Evolutionary conservation across 2,888 invertebrate genomes (phyloP).

Genomic region (Lithophane semibrunnea): DNA sequence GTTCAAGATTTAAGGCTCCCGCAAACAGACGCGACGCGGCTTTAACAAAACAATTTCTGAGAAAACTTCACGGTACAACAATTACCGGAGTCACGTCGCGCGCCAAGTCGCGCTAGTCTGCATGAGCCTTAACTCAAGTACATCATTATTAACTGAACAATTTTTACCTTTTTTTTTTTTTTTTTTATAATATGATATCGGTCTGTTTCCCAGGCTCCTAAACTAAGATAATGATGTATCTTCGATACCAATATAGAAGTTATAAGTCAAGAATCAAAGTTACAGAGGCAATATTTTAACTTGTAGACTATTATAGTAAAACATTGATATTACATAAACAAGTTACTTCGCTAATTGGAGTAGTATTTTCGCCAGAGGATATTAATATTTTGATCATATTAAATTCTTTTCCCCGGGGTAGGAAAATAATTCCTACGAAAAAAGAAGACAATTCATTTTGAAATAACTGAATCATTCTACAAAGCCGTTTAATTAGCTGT

Average conservation of each 20-base stretch:
- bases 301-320: not conserved
- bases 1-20: no score
- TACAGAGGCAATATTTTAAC: not conserved
- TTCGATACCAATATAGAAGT: not conserved
- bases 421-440: not conserved
- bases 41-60: no score
- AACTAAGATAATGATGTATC: not conserved
- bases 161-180: no score
- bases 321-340: not conserved
- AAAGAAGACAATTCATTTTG: not conserved
- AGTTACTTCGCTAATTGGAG: not conserved
- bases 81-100: no score
- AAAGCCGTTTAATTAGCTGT: constrained; percentile 31
- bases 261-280: not conserved
- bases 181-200: no score
- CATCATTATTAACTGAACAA: no score
- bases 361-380: not conserved
- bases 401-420: not conserved
- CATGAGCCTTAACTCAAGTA: no score
- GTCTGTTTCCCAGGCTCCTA: not conserved
- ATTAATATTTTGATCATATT: constrained; percentile 22
- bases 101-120: no score
- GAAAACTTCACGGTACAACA: no score
- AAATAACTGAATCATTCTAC: constrained; percentile 2
- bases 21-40: no score